A percentile compares a stretch with the other conserved stretches of the same genome.
phyloP scores from a whole-genome alignment of 1,140 invertebrate species.

The Euwallacea similis region DNA sequence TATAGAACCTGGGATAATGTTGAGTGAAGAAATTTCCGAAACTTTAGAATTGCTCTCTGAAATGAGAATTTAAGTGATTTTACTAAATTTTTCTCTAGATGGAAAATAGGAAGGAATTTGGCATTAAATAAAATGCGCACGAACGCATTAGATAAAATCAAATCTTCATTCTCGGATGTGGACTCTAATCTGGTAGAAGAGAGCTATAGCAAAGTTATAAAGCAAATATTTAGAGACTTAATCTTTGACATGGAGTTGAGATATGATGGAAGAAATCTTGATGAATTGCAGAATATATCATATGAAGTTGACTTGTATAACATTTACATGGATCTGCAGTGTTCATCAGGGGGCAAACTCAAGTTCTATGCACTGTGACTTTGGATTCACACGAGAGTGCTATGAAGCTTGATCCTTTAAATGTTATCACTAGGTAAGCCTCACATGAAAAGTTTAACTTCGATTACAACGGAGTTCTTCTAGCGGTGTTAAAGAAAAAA shows the following conservation, averaged over 20 bases:
- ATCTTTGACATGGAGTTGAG: slow-evolving; percentile 64
- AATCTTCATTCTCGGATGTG: slow-evolving; percentile 61
- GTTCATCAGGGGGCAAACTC: slow-evolving; percentile 97
- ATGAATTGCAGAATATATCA: slow-evolving; percentile 79
- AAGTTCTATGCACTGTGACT: slow-evolving; percentile 94
- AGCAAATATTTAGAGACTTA: slow-evolving; percentile 64
- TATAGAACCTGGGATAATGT: slow-evolving; percentile 54
- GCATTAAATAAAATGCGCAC: slow-evolving; percentile 71
- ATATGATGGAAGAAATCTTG: slow-evolving; percentile 84
- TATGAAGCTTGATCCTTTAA: slow-evolving; percentile 85
- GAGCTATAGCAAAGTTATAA: slow-evolving; percentile 67
- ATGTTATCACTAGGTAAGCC: slow-evolving; percentile 78
- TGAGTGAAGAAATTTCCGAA: slow-evolving; percentile 61
- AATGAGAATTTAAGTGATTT: slow-evolving; percentile 74
- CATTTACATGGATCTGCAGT: slow-evolving; percentile 95
- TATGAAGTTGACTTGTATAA: slow-evolving; percentile 84
- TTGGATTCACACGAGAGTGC: slow-evolving; percentile 93
- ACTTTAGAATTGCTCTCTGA: slow-evolving; percentile 66
- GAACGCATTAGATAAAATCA: slow-evolving; percentile 73
- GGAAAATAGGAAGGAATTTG: slow-evolving; percentile 79
- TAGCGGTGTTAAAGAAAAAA: slow-evolving; percentile 92
- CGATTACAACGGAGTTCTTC: slow-evolving; percentile 44
- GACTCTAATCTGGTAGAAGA: slow-evolving; percentile 61
- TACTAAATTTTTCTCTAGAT: slow-evolving; percentile 72
- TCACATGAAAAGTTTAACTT: neutral